Evolutionary conservation across 2,888 invertebrate species (phyloP).

Genomic region (Orthosia gothica): DNA sequence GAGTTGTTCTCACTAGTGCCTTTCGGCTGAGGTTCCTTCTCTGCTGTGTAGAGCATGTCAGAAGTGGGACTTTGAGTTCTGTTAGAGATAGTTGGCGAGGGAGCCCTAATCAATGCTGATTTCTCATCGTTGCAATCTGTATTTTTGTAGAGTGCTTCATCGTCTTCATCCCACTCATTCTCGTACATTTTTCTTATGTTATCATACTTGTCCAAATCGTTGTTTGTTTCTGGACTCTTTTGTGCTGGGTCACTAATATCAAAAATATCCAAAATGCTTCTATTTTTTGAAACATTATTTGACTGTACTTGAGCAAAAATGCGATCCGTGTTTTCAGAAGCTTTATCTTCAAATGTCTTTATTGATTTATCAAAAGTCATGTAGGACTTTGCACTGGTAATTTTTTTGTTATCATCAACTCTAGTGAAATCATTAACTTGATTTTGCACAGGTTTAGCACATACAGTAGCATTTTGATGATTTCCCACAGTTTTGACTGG

Average conservation of each 20-base stretch:
- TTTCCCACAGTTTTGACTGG: slow-evolving; percentile 19
- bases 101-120: background rate
- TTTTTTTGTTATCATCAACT: slow-evolving; percentile 76
- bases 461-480: slow-evolving; percentile 23
- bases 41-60: slow-evolving; percentile 74
- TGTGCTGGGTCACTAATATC: slow-evolving; percentile 70
- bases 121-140: slow-evolving; percentile 70
- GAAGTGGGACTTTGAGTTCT: slow-evolving; percentile 75
- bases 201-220: slow-evolving; percentile 77
- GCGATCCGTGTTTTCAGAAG: slow-evolving; percentile 72
- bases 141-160: slow-evolving; percentile 87
- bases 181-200: slow-evolving; percentile 79
- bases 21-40: slow-evolving; percentile 59
- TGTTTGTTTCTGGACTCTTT: slow-evolving; percentile 74
- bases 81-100: slow-evolving; percentile 56
- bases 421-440: slow-evolving; percentile 74
- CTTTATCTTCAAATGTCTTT: slow-evolving; percentile 42
- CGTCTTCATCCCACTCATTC: slow-evolving; percentile 87
- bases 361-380: slow-evolving; percentile 76
- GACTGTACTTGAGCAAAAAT: slow-evolving; percentile 86
- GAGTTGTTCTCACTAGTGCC: slow-evolving; percentile 59
- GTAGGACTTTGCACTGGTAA: slow-evolving; percentile 69
- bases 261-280: slow-evolving; percentile 88
- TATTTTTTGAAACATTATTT: slow-evolving; percentile 78
- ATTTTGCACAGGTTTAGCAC: slow-evolving; percentile 31